phyloP scores from a whole-genome alignment of 2,113 vertebrate genomes.

The Nerophis lumbriciformis region DNA sequence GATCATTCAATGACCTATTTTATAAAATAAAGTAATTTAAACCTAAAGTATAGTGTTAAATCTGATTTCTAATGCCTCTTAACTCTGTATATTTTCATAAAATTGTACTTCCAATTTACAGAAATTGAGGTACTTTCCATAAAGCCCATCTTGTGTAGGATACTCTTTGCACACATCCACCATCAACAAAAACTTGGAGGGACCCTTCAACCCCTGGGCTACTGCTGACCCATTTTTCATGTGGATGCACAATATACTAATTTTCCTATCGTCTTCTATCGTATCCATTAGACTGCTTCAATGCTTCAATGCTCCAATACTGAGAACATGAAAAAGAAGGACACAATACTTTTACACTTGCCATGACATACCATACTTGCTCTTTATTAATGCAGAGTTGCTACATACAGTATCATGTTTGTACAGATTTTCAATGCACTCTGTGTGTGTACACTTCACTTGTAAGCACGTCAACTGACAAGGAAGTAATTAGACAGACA shows the following conservation, averaged over 20 bases:
- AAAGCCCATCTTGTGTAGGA: no score
- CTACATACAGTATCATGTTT: background rate
- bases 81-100: no score
- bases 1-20: no score
- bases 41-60: no score
- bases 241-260: conserved; percentile 27
- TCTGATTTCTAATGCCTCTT: no score
- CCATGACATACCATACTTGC: conserved; percentile 31
- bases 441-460: no score
- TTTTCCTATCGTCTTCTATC: conserved; percentile 25
- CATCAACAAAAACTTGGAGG: conserved; percentile 10
- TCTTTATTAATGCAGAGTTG: conserved; percentile 11
- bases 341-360: conserved; percentile 31
- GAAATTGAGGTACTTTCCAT: background rate
- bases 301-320: conserved; percentile 10
- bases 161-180: background rate
- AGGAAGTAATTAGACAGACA: no score
- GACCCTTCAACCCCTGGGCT: conserved; percentile 40
- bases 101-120: background rate
- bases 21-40: no score
- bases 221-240: conserved; percentile 38
- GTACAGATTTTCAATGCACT: conserved; percentile 1
- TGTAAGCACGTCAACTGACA: no score
- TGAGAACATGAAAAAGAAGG: conserved; percentile 21
- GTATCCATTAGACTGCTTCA: conserved; percentile 39